Evolutionary conservation across 2,113 vertebrate species (phyloP).

Genomic region (Ceuthmochares aereus): DNA sequence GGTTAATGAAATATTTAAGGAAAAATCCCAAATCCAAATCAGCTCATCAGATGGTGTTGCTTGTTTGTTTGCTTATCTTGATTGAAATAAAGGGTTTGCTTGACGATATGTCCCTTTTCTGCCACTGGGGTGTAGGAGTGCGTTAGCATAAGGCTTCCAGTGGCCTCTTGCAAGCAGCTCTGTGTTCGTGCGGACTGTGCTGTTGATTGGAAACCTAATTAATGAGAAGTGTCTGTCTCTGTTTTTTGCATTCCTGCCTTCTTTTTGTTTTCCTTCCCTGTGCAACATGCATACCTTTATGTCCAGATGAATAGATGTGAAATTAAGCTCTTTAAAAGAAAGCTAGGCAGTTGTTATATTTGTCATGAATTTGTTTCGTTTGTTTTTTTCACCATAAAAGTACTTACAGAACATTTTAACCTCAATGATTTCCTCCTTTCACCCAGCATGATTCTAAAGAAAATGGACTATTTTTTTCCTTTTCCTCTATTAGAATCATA

Average conservation of each 20-base stretch:
- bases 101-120: neutral
- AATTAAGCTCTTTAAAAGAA: neutral
- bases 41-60: neutral
- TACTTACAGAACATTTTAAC: neutral
- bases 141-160: neutral
- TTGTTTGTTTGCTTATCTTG: neutral
- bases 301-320: neutral
- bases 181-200: neutral
- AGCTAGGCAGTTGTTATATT: neutral
- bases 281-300: neutral
- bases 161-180: neutral
- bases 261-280: neutral
- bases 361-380: neutral
- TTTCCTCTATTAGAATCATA: neutral
- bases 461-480: neutral
- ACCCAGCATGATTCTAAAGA: neutral
- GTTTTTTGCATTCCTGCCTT: neutral
- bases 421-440: neutral
- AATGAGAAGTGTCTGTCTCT: neutral
- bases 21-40: neutral
- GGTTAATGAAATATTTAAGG: neutral
- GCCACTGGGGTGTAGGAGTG: constrained; percentile 33
- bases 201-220: neutral
- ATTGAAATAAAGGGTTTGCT: neutral
- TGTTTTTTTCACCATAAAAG: neutral